Conservation (phyloP, 2,797 vertebrate species). For the Bradypodion pumilum region DNA sequence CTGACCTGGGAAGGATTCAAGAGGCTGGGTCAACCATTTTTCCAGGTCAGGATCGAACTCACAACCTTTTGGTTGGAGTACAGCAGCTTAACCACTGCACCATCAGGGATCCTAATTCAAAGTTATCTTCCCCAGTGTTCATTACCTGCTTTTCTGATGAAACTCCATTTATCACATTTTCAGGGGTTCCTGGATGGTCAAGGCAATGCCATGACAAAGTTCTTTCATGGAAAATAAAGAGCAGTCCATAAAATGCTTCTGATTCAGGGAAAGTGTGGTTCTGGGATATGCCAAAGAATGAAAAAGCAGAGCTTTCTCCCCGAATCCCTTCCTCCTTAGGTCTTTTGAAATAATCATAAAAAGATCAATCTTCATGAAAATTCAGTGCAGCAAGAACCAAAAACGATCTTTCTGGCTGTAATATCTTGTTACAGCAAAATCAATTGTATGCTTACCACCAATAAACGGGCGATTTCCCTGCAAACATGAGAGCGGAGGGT, state of each 20-base stretch:
- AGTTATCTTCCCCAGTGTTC: too few species aligned
- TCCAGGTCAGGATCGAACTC: too few species aligned
- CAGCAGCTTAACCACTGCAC: too few species aligned
- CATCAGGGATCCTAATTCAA: too few species aligned
- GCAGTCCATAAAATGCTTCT: not conserved
- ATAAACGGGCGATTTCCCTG: slow-evolving; percentile 8
- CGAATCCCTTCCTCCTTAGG: not conserved
- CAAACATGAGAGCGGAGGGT: slow-evolving; percentile 55
- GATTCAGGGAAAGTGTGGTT: not conserved
- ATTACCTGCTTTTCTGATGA: too few species aligned
- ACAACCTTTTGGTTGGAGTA: too few species aligned
- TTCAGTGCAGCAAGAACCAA: not conserved
- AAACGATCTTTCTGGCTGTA: slow-evolving; percentile 52
- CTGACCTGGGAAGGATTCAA: too few species aligned
- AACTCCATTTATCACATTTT: too few species aligned
- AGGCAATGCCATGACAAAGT: too few species aligned
- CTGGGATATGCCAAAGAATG: not conserved
- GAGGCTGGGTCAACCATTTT: too few species aligned
- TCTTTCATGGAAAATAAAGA: not conserved
- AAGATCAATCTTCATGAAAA: not conserved
- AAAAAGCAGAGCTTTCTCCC: too few species aligned
- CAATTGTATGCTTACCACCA: slow-evolving; percentile 41
- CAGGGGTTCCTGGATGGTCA: too few species aligned
- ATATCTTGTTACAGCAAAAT: slow-evolving; percentile 52
- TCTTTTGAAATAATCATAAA: not conserved